Base-by-base conservation (phyloP, 2,888 invertebrate species). In the Ophioninae sp. region DNA sequence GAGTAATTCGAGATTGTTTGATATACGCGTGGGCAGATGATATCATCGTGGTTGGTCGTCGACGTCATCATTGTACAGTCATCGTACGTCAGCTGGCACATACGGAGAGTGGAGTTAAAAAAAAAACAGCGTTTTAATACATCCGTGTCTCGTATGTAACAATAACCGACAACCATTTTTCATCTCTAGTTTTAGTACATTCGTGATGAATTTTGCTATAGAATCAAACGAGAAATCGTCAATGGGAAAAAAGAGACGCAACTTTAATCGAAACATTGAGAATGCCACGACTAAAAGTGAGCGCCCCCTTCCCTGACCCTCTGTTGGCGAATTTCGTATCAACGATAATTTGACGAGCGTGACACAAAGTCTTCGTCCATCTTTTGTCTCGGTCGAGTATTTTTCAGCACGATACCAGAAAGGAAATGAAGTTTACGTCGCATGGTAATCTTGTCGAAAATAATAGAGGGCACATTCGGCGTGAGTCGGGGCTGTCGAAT, bases 41-140 rank as follows among this genome's bases (percentile, higher is more conserved):
- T 81, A 84, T 84, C 83, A 84, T 81, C 81, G 69, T 73, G 44
- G 59, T n/a, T 77, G 21, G 59, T 59, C 67, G 80, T 73, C 68
- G 81, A 81, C 83, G 83, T 84, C 83, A 81, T 84, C 83, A 61
- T 74, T 78, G 78, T 75, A 84, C 81, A 84, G 83, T 84, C 83
- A 81, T 75, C 81, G 64, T 75, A 78, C n/a, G 83, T 84, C 83
- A 84, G 83, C 81, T 84, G 83, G 81, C 78, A 65, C 74, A 59
- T 67, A 30, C 64, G 76, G 44, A 20, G 30, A 76, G 57, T 44
- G 44, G 68, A 73, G 72, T 13, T 72, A 64, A 67, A 76, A 73
- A 8, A 70, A 72, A 70, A 62, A 41, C 64, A 72, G 39, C 23
- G 61, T 78, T 50, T 21, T 57, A 74, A 70, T 69, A 74, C 37